Evolutionary conservation across 2,113 vertebrate genomes (phyloP), one percentile per base, ranked within the genome.

Genomic region (Pelecanus crispus): DNA sequence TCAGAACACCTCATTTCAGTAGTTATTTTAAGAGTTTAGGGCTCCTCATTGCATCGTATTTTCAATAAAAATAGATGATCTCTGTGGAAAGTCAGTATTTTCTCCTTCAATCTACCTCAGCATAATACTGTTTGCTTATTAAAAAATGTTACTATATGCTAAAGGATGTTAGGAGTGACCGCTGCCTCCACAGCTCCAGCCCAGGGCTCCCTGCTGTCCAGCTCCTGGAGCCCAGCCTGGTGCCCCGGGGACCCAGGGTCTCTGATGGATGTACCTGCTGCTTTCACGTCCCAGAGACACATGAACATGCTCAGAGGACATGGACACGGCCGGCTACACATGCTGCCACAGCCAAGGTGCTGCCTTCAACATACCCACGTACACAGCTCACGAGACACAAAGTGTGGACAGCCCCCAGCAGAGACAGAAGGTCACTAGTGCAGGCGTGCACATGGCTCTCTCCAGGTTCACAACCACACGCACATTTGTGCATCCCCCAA

Each of bases 361-460:
- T 52, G 65, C 28, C 61, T 82, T 58, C 28, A n/a, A 45, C 36
- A 71, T 45, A 53, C 7, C 17, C 4, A 5, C 40, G 29, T 2
- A 13, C 0, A 15, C 8, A 18, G 53, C 24, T 81, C 58, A 66
- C 17, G 9, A 65, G 32, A 55, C 49, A 21, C 14, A n/a, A n/a
- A 21, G 29, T 4, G 17, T 15, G 26, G 38, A 49, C 4, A 5
- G 1, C 6, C 42, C 24, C 22, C 36, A 25, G 55, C n/a, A 70
- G 55, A 90, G n/a, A 38, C 16, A 42, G 29, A 24, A 40, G 31
- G 26, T 56, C 56, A 32, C n/a, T 49, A n/a, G 31, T 28, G n/a
- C 70, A 68, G 53, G 34, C 1, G 0, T 0, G 1, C 28, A 32
- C 32, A 9, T 4, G 17, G 71, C 31, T 15, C 20, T 32, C 8